A percentile compares a stretch with the other conserved stretches of the same genome.
Evolutionary conservation across 2,113 vertebrate species (phyloP).

Genomic region (Accipiter cooperii): DNA sequence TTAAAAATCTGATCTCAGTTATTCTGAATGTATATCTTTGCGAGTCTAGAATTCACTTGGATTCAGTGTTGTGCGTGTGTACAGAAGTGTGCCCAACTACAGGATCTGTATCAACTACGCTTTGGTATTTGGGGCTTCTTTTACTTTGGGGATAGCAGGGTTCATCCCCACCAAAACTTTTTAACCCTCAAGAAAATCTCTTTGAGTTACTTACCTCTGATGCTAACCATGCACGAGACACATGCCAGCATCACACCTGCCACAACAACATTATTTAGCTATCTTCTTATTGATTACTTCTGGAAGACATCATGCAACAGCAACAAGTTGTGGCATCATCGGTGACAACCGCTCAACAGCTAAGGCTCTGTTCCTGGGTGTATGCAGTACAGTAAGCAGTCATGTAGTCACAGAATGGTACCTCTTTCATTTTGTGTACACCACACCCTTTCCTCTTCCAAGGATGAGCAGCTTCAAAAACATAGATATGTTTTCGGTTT

Average conservation of each 20-base stretch:
- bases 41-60: neutral
- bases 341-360: neutral
- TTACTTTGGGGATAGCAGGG: neutral
- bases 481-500: neutral
- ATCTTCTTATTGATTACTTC: neutral
- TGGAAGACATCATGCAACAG: neutral
- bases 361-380: neutral
- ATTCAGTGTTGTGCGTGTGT: neutral
- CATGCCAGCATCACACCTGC: neutral
- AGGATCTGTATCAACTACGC: neutral
- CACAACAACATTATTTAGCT: neutral
- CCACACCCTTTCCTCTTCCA: neutral
- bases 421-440: neutral
- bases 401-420: neutral
- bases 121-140: neutral
- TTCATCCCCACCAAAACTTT: neutral
- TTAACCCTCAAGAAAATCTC: neutral
- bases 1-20: slow-evolving; percentile 1
- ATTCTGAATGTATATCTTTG: neutral
- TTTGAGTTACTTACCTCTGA: neutral
- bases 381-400: neutral
- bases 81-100: neutral
- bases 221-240: neutral
- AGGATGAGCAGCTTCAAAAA: neutral
- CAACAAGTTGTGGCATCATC: neutral